Conservation (phyloP, 2,888 invertebrate species). For the Eupithecia insigniata region DNA sequence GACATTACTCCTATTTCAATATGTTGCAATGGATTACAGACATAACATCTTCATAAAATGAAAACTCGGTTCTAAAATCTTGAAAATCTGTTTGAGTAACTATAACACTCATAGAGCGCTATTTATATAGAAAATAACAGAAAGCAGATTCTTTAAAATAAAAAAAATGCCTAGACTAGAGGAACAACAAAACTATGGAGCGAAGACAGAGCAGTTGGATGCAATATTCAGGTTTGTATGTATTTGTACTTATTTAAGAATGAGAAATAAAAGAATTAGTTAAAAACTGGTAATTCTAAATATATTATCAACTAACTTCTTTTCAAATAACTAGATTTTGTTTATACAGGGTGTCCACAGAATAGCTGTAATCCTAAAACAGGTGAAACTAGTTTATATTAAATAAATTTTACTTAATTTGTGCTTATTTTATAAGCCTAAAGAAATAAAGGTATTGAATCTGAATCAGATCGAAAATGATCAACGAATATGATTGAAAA, state of each 20-base stretch:
- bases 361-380: too few species aligned
- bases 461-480: too few species aligned
- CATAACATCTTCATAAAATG: background rate
- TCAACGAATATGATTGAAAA: too few species aligned
- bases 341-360: too few species aligned
- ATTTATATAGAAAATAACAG: background rate
- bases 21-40: background rate
- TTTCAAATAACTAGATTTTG: too few species aligned
- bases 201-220: background rate
- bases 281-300: background rate
- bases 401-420: too few species aligned
- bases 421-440: too few species aligned
- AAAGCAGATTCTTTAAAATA: background rate
- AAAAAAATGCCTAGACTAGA: background rate
- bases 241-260: background rate
- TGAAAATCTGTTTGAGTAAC: background rate
- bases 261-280: background rate
- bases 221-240: background rate
- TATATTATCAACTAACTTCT: too few species aligned
- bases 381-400: too few species aligned
- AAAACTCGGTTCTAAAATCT: background rate
- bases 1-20: background rate
- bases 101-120: background rate
- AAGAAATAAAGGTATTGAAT: too few species aligned
- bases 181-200: background rate